These are phyloP conservation scores for Poliocrania exsul DNA, from an alignment of 2,797 vertebrate species.

Conservation along the genomic window DNA sequence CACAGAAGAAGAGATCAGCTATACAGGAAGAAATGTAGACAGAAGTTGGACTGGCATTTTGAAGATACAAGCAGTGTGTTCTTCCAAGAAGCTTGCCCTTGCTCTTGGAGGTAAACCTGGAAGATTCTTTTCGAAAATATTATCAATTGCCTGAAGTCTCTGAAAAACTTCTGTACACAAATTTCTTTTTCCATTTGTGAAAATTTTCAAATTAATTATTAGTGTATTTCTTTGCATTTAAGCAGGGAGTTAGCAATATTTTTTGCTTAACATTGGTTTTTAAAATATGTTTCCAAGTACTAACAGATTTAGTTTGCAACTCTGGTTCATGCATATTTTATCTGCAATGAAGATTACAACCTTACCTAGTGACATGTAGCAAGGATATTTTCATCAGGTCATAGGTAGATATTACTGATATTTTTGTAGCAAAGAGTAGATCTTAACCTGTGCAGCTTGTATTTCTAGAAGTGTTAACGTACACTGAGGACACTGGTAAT, in stretches of 20 bases:
- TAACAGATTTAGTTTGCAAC: neutral
- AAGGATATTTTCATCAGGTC: neutral
- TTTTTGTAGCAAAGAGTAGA: neutral
- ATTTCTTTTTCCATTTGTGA: neutral
- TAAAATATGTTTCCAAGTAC: neutral
- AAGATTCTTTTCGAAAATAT: neutral
- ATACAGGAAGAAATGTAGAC: neutral
- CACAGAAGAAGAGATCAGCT: neutral
- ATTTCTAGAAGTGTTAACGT: neutral
- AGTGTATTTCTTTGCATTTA: neutral
- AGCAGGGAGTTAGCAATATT: fast-evolving
- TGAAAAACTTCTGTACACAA: fast-evolving
- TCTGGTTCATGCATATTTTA: neutral
- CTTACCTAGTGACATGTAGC: neutral
- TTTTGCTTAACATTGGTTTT: neutral
- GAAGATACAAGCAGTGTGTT: neutral
- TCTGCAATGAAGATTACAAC: neutral
- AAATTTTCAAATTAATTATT: neutral
- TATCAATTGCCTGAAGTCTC: neutral
- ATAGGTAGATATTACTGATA: neutral
- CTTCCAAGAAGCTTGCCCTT: neutral
- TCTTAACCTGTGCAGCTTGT: neutral
- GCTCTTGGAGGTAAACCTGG: neutral
- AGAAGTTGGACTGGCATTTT: neutral
- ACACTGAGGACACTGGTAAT: neutral